A percentile compares a stretch with the other conserved stretches of the same genome.
These are phyloP conservation scores for Phenganax stokvisi DNA, from an alignment of 92 coral and sea anemone species.

Conservation along the genomic window DNA sequence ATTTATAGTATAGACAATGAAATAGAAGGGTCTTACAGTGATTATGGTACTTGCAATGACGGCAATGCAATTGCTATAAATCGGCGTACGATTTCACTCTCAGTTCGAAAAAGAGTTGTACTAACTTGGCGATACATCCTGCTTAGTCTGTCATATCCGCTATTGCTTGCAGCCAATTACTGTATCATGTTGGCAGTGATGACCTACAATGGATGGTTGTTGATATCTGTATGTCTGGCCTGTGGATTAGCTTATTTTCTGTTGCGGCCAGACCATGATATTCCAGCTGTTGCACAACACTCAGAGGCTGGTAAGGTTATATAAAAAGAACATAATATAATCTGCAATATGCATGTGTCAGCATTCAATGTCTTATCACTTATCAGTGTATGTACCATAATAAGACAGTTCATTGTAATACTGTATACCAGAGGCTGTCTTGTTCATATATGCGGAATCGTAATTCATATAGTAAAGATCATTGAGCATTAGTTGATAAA, in stretches of 20 bases:
- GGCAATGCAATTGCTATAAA: not conserved
- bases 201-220: conserved; percentile 28
- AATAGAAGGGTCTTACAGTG: not conserved
- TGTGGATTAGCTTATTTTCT: conserved; percentile 19
- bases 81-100: not conserved
- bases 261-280: not conserved
- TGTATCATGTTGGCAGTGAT: conserved; percentile 22
- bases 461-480: not conserved
- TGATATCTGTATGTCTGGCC: conserved; percentile 28
- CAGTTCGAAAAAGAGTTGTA: not conserved
- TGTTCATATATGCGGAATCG: not conserved
- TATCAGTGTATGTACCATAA: too few species aligned
- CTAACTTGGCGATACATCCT: not conserved
- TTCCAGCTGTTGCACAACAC: not conserved
- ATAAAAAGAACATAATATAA: too few species aligned
- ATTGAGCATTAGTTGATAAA: not conserved
- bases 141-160: conserved; percentile 2
- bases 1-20: not conserved
- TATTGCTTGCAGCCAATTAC: conserved; percentile 13
- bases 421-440: not conserved
- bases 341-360: too few species aligned
- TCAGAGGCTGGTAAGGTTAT: not conserved
- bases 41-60: not conserved
- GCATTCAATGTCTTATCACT: too few species aligned
- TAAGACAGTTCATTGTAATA: too few species aligned